Evolutionary conservation across 2,113 vertebrate species (phyloP).

Genomic region (Nyctereutes procyonoides): DNA sequence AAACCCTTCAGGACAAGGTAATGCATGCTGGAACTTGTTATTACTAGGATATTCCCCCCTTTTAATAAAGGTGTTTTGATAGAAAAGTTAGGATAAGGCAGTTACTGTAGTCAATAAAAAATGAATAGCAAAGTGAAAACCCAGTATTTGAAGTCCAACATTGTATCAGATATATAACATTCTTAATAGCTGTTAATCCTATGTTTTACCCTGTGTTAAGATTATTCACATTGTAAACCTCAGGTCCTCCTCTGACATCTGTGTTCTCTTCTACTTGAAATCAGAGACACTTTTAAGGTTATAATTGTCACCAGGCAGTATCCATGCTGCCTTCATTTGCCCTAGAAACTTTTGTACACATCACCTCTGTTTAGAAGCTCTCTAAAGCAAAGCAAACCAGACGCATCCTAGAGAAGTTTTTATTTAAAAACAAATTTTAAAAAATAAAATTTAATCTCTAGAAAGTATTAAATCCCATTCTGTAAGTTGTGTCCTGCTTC

Average conservation of each 20-base stretch:
- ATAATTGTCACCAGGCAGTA: not conserved
- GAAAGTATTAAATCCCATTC: not conserved
- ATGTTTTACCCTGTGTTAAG: slow-evolving; percentile 14
- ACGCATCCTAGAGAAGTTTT: not conserved
- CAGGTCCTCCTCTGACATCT: not conserved
- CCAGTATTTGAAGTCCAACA: slow-evolving; percentile 1
- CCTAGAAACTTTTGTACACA: not conserved
- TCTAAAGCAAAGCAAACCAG: not conserved
- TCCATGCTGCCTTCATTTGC: not conserved
- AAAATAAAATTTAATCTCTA: slow-evolving; percentile 52
- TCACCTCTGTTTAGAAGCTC: not conserved
- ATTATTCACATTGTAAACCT: slow-evolving; percentile 7
- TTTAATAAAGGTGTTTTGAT: slow-evolving; percentile 32
- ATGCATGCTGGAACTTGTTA: slow-evolving; percentile 54
- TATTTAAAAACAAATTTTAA: slow-evolving; percentile 13
- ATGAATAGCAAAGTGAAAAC: slow-evolving; percentile 27
- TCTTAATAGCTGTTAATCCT: slow-evolving; percentile 39
- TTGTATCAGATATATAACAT: not conserved
- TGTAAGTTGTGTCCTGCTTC: slow-evolving; percentile 6
- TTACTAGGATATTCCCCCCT: not conserved
- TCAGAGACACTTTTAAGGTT: slow-evolving; percentile 40
- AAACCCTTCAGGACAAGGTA: slow-evolving; percentile 89
- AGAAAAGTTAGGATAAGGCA: slow-evolving; percentile 23
- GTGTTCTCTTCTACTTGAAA: not conserved
- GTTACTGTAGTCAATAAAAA: slow-evolving; percentile 34